Evolutionary conservation across 2,888 invertebrate species (phyloP), one percentile per base, ranked within the genome.

Genomic region (Micoletzkya japonica): DNA sequence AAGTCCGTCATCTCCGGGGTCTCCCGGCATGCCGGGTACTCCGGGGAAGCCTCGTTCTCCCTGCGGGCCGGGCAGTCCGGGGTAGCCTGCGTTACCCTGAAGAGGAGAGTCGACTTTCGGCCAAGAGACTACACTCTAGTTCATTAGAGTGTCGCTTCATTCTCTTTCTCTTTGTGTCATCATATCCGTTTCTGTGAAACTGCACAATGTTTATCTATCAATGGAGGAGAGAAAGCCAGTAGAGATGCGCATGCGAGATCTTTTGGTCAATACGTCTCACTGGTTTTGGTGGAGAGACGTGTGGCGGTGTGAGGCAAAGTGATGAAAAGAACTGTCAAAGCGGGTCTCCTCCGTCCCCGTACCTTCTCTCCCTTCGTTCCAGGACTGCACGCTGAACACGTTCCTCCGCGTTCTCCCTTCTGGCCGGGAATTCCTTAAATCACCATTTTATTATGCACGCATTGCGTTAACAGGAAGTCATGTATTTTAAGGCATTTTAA

Each of bases 241-340:
- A 24, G 24, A 52, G n/a, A 26, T 10, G 7, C n/a, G n/a, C 1
- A 93, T n/a, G 72, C 64, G 52, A 52, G 17, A 52, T 20, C n/a
- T 1, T 20, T 52, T 52, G 24, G 6, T 24, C 7, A 7, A 17
- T 52, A 14, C n/a, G 24, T 54, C 24, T 28, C 54, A 1, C 17
- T 54, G 54, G 28, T 26, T 26, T 7, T 26, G 24, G 28, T 57
- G 56, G 17, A 2, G 20, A 4, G 3, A 32, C 34, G 56, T 57
- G 20, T 34, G 4, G 4, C 36, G 68, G 30, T 80, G 83, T 76
- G 90, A 88, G 78, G 90, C 72, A 24, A 83, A 84, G 7, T 39
- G 39, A 17, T 39, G 17, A 10, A 39, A 17, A 6, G 39, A 39
- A 6, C 39, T 10, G n/a, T n/a, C n/a, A n/a, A n/a, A n/a, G n/a